A percentile compares a stretch with the other conserved stretches of the same genome.
Evolutionary conservation across 2,113 vertebrate species (phyloP).

Genomic region (Tragelaphus strepsiceros): DNA sequence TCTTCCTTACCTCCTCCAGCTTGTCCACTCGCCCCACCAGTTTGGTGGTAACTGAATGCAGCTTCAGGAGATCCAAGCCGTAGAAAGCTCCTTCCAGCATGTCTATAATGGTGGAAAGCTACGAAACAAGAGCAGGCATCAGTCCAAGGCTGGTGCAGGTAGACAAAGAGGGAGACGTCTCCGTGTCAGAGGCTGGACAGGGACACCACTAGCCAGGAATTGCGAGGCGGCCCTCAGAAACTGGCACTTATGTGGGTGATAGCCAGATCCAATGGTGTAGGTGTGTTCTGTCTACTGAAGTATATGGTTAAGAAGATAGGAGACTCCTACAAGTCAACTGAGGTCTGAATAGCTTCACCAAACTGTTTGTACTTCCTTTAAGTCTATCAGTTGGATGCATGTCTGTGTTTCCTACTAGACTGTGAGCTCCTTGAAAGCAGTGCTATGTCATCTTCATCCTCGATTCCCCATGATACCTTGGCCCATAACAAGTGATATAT

Average conservation of each 20-base stretch:
- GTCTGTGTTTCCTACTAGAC: neutral
- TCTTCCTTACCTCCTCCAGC: constrained; percentile 89
- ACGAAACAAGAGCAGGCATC: constrained; percentile 57
- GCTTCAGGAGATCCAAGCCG: constrained; percentile 93
- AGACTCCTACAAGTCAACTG: neutral
- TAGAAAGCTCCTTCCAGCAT: constrained; percentile 94
- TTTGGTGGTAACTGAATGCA: constrained; percentile 91
- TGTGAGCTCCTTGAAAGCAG: neutral
- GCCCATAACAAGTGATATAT: neutral
- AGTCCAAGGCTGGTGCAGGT: neutral
- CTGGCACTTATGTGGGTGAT: constrained; percentile 85
- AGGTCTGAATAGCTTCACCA: neutral
- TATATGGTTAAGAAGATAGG: constrained; percentile 66
- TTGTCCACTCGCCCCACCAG: constrained; percentile 89
- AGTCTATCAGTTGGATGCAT: too few species aligned
- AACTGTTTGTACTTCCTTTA: neutral
- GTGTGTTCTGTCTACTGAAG: constrained; percentile 75
- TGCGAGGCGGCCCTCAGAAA: constrained; percentile 84
- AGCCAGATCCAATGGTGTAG: constrained; percentile 85
- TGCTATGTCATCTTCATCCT: neutral
- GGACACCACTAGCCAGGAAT: constrained; percentile 71
- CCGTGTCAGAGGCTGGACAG: neutral
- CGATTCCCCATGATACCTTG: too few species aligned
- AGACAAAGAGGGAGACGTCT: neutral
- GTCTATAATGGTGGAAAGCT: constrained; percentile 92